Base-by-base conservation (phyloP, 2,888 invertebrate genomes). In the Notocelia uddmanniana region DNA sequence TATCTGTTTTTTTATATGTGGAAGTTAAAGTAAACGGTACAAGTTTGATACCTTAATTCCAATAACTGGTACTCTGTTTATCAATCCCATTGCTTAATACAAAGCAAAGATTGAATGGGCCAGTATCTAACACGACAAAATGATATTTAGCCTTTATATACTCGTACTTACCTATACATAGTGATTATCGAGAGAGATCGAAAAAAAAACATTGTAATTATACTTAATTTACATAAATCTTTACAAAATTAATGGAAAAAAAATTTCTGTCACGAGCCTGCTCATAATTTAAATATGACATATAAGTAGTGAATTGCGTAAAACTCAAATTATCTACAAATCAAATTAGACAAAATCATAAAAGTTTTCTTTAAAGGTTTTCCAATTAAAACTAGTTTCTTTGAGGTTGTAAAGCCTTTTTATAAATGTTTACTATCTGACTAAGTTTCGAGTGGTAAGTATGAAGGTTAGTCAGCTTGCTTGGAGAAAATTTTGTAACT, bases 361-460 rank as follows among this genome's bases (percentile, higher is more conserved):
- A 67, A 31, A 57, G 26, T 57, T 26, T 41, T 21, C 41, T 23
- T 15, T 41, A 21, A 55, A 41, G 59, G 2, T 37, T 59, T 15
- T 59, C 9, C 41, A 59, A 59, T 59, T 41, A 59, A 21, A 34
- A 59, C 15, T n/a, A 59, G 18, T 58, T 58, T 58, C n/a, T 60
- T n/a, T 13, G 23, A 45, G 41, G 9, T 23, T 60, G 41, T n/a
- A 21, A 41, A 45, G 19, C 37, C 31, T 45, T 37, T 57, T 21
- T 9, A 21, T n/a, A 48, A 41, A 15, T 66, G 26, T 31, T 41
- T 41, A 19, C 57, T 45, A 21, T 23, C 21, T 59, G 19, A 23
- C 23, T 18, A 45, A 45, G 59, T 41, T 60, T 45, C 3, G 8
- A 23, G n/a, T 23, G n/a, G 9, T 37, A 23, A 23, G 21, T 41